phyloP scores from a whole-genome alignment of 1,140 invertebrate species.

The Trinorchestia longiramus region DNA sequence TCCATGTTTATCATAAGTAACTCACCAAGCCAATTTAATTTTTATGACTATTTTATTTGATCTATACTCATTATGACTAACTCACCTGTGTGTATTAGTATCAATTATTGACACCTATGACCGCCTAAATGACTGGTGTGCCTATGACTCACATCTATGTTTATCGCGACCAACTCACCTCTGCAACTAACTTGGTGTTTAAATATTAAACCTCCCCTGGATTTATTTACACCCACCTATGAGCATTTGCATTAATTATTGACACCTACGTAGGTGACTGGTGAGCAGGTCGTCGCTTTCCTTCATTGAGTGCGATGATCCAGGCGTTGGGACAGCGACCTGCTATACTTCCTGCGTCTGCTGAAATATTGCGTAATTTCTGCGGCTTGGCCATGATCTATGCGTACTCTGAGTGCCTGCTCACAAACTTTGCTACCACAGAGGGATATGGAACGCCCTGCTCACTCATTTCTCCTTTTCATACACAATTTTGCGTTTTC shows the following conservation, averaged over 20 bases:
- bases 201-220: no score
- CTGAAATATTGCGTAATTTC: conserved; percentile 48
- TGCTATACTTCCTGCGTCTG: neutral
- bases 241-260: no score
- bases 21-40: neutral
- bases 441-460: conserved; percentile 1
- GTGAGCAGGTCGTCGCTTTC: no score
- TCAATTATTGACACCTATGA: neutral
- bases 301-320: neutral
- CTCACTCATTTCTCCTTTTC: neutral
- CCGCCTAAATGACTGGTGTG: no score
- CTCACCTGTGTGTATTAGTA: neutral
- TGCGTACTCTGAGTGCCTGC: neutral
- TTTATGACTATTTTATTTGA: neutral
- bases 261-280: no score
- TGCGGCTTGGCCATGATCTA: conserved; percentile 6
- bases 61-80: neutral
- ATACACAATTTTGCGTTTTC: neutral
- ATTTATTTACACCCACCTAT: no score
- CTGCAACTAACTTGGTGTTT: no score
- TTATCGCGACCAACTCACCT: neutral
- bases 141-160: neutral
- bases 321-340: neutral
- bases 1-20: neutral
- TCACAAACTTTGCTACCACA: neutral